Conservation (phyloP, 2,113 vertebrate genomes). For the Takifugu bimaculatus region DNA sequence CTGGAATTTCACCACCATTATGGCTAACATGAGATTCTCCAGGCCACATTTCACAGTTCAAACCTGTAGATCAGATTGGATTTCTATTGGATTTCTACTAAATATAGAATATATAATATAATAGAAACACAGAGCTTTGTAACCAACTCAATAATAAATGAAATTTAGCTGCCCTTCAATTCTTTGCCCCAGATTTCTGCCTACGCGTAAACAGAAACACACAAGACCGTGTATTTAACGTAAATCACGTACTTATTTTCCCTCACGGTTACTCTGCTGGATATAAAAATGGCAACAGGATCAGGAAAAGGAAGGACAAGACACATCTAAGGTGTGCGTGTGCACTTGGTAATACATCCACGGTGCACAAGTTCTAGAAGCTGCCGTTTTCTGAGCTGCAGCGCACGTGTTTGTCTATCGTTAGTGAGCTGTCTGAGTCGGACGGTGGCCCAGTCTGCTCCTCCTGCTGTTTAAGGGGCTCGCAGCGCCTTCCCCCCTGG, state of each 20-base stretch:
- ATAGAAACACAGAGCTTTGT: neutral
- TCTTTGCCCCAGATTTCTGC: neutral
- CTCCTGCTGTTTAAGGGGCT: slow-evolving; percentile 81
- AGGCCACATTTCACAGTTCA: slow-evolving; percentile 60
- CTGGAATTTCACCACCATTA: slow-evolving; percentile 3
- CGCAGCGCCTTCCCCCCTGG: slow-evolving; percentile 77
- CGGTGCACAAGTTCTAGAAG: slow-evolving; percentile 19
- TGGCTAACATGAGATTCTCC: neutral
- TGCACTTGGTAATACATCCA: slow-evolving; percentile 37
- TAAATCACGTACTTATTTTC: neutral
- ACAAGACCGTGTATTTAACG: neutral
- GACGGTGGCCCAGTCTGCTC: slow-evolving; percentile 65
- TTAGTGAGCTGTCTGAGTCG: slow-evolving; percentile 27
- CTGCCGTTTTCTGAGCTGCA: slow-evolving; percentile 53
- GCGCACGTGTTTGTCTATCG: slow-evolving; percentile 9
- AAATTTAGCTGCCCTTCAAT: slow-evolving; percentile 58
- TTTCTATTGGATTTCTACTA: neutral
- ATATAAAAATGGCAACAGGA: slow-evolving; percentile 32
- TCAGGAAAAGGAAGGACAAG: slow-evolving; percentile 18
- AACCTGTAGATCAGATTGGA: slow-evolving; percentile 9
- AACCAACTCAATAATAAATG: slow-evolving; percentile 7
- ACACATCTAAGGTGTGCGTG: slow-evolving; percentile 4
- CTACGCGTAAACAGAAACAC: neutral
- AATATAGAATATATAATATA: slow-evolving; percentile 16
- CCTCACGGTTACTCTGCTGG: neutral